Base-by-base conservation (phyloP, 1,140 invertebrate species). In the Carposina sasakii region DNA sequence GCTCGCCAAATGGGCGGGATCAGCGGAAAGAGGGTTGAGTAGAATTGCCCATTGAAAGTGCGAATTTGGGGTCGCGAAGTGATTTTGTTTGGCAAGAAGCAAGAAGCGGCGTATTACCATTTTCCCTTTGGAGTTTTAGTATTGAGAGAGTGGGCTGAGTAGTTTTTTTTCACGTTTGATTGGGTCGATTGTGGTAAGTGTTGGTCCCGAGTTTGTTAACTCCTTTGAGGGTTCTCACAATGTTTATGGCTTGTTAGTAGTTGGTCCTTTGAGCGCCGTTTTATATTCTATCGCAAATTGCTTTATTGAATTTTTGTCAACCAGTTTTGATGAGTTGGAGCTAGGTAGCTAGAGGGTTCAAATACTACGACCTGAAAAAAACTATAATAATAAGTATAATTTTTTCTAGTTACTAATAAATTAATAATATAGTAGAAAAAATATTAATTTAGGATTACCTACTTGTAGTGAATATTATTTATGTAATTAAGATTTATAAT, bases 51-150 rank as follows among this genome's bases (percentile, higher is more conserved):
- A 71, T 74, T 77, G 68, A 76, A 76, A 75, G 77, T 81, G 77
- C 74, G 73, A 81, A 72, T 81, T 81, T 76, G 75, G 76, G 75
- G 72, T 78, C 74, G 76, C 74, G 75, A 77, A 76, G 72, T 75
- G 76, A 79, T 82, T 81, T 78, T 74, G 75, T 78, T 79, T 75
- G 71, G 60, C 58, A 62, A 70, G 65, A 70, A 67, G 70, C 72
- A 67, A 74, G 70, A 65, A 67, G 66, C 59, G 60, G 57, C 63
- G 58, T 75, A 81, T 81, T 81, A 81, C 76, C 79, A 83, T 83
- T 81, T 67, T 65, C 71, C 75, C 30, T 71, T 64, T 52, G 59
- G 63, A 63, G 61, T 60, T 70, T 63, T 68, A 70, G 63, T 59
- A 59, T 59, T 59, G 52, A 54, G 54, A 57, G 70, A 21, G 19